Evolutionary conservation across 2,888 invertebrate genomes (phyloP).

Genomic region (Caenorhabditis becei): DNA sequence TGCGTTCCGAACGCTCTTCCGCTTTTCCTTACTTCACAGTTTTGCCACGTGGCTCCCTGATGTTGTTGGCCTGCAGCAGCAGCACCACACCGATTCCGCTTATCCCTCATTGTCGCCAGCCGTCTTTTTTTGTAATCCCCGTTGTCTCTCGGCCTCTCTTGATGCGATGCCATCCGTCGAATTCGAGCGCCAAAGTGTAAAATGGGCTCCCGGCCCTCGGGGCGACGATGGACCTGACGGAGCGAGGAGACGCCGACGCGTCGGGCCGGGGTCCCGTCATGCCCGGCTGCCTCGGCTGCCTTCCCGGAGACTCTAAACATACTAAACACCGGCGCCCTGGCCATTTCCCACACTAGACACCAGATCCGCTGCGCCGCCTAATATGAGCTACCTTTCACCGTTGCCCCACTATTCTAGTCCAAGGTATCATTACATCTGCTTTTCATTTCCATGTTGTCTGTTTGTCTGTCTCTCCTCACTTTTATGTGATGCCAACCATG

Average conservation of each 20-base stretch:
- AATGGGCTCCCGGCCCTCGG: conserved; percentile 45
- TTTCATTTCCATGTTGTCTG: conserved; percentile 4
- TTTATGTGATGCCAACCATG: conserved; percentile 31
- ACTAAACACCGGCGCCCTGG: conserved; percentile 25
- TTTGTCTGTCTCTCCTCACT: conserved; percentile 14
- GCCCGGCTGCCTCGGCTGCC: conserved; percentile 5
- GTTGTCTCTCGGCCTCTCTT: conserved; percentile 1
- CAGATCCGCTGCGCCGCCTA: conserved; percentile 26
- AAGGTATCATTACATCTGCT: conserved; percentile 51
- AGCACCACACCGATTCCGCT: not conserved
- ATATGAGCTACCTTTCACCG: conserved; percentile 77
- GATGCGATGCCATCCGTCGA: conserved; percentile 44
- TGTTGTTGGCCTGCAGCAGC: conserved; percentile 5
- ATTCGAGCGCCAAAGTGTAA: conserved; percentile 52
- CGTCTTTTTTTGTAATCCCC: conserved; percentile 46
- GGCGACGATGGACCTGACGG: conserved; percentile 2
- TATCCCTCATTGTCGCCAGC: conserved; percentile 28
- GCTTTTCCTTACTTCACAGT: not conserved
- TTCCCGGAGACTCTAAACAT: conserved; percentile 32
- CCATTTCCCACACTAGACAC: conserved; percentile 10
- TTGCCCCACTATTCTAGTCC: conserved; percentile 77
- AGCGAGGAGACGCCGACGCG: conserved; percentile 34
- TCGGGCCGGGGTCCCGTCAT: conserved; percentile 27
- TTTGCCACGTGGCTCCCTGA: conserved; percentile 32
- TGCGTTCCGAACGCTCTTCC: conserved; percentile 26